phyloP scores from a whole-genome alignment of 2,797 vertebrate species.

The Crenuchus spilurus region DNA sequence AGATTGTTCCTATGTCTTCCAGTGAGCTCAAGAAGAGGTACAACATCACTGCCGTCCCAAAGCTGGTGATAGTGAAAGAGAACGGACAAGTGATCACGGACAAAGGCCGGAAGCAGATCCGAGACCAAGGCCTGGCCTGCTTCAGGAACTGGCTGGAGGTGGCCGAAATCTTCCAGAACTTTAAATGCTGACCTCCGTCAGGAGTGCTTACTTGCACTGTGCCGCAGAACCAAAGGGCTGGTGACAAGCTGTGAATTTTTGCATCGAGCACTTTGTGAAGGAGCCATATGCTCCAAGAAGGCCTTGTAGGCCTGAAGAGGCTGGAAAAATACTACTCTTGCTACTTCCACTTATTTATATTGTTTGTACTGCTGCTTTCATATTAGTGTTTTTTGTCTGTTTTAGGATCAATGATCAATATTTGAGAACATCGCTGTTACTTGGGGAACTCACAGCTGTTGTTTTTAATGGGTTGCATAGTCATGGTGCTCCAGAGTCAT shows the following conservation, averaged over 20 bases:
- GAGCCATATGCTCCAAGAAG: not conserved
- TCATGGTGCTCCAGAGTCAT: slow-evolving; percentile 27
- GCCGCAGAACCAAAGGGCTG: not conserved
- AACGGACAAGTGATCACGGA: slow-evolving; percentile 93
- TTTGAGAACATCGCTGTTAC: not conserved
- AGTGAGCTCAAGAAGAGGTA: slow-evolving; percentile 93
- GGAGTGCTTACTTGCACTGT: not conserved
- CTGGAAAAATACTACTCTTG: not conserved
- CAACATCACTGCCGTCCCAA: slow-evolving; percentile 89
- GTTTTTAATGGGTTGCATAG: slow-evolving; percentile 35
- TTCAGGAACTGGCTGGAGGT: slow-evolving; percentile 90
- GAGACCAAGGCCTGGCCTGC: slow-evolving; percentile 86
- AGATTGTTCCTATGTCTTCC: not conserved
- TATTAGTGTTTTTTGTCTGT: not conserved
- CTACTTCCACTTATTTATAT: not conserved
- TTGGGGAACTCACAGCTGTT: slow-evolving; percentile 30
- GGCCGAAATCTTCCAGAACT: slow-evolving; percentile 94
- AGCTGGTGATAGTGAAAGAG: slow-evolving; percentile 93
- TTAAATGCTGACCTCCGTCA: slow-evolving; percentile 66
- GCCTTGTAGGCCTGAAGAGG: not conserved
- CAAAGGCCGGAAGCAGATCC: slow-evolving; percentile 93
- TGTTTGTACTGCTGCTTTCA: slow-evolving; percentile 25
- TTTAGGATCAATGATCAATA: not conserved
- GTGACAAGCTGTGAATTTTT: not conserved
- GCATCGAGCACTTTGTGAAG: slow-evolving; percentile 18